Evolutionary conservation across 2,888 invertebrate species (phyloP), one percentile per base, ranked within the genome.

Genomic region (Chloroclysta siterata): DNA sequence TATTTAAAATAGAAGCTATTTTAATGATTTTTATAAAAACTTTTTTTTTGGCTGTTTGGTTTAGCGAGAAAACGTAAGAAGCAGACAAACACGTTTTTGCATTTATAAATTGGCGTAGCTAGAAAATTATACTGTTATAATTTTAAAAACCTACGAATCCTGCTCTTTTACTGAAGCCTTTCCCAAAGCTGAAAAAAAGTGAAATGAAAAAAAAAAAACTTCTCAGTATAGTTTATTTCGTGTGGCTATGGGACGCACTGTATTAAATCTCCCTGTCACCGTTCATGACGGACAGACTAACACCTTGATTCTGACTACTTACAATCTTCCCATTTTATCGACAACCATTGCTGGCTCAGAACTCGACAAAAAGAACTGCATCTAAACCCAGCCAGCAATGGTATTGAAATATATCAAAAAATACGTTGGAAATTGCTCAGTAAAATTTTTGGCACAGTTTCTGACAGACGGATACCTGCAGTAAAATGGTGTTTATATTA

Each of bases 391-490:
- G 39, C 8, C 14, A 39, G 66, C 64, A 60, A 61, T 66, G 65
- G 47, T 44, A 54, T 2, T 0, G 7, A 29, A 46, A 17, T 13
- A 8, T 36, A 11, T 14, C n/a, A 14, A 60, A 50, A 39, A 5
- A 33, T 1, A 42, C 0, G 22, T 15, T 0, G 13, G 10, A 17
- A 39, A 46, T 33, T 13, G 17, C 44, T n/a, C 60, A 53, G 50
- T 63, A 44, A 39, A 44, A 44, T 47, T 55, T 65, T 56, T 72
- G 72, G 66, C 70, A 69, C 51, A 44, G 65, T 61, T 58, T 59
- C 59, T 72, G 70, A 70, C 72, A 72, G 68, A n/a, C 15, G 14
- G 7, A 15, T 53, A 39, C 54, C 63, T 42, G 60, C 53, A 51
- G 60, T 41, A 47, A 61, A 22, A 22, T 22, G 22, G 22, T 22